phyloP scores from a whole-genome alignment of 2,113 vertebrate genomes.

The Macrotis lagotis region DNA sequence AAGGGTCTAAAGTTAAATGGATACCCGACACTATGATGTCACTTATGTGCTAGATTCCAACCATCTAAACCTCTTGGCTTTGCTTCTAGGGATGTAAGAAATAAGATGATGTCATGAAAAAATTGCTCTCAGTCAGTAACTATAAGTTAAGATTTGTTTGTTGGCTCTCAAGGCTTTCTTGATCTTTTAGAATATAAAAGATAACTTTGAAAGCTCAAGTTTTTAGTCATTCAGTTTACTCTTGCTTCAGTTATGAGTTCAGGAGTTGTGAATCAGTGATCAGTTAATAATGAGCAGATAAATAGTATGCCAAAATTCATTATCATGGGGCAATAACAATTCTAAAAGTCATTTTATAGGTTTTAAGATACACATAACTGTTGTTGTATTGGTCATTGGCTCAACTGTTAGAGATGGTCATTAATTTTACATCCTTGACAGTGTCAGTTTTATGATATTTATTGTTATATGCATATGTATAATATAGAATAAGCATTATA shows the following conservation, averaged over 20 bases:
- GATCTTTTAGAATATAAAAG: constrained; percentile 39
- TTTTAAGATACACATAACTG: neutral
- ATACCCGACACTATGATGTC: neutral
- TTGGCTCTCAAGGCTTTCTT: neutral
- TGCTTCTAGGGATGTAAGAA: constrained; percentile 15
- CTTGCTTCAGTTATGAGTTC: constrained; percentile 35
- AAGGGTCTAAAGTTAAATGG: neutral
- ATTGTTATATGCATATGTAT: neutral
- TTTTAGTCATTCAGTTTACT: neutral
- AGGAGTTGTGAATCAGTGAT: neutral
- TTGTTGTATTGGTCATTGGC: too few species aligned
- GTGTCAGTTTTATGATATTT: neutral
- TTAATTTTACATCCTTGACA: neutral
- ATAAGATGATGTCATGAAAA: constrained; percentile 7
- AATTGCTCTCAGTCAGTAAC: neutral
- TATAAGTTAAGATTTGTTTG: neutral
- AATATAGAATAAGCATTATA: neutral
- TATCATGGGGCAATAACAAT: neutral
- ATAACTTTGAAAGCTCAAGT: neutral
- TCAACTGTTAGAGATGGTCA: neutral
- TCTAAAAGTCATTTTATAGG: neutral
- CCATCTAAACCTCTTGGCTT: neutral
- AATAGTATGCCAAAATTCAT: neutral
- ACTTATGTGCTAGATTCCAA: neutral
- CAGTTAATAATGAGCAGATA: neutral